Evolutionary conservation across 1,140 invertebrate genomes (phyloP).

Genomic region (Monomorium pharaonis): DNA sequence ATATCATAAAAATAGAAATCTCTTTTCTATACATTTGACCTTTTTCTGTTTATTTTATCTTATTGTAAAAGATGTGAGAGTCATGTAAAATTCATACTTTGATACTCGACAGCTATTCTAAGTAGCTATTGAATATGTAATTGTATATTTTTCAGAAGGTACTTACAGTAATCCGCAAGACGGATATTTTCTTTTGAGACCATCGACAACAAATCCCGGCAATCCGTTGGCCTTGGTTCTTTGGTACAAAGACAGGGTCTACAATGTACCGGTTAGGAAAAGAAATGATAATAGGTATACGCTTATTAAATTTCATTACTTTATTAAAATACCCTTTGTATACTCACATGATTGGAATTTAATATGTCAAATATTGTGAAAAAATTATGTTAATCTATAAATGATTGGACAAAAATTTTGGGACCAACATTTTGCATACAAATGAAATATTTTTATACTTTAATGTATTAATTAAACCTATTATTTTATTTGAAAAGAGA

Average conservation of each 20-base stretch:
- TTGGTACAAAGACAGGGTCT: constrained; percentile 82
- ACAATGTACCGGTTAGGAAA: constrained; percentile 82
- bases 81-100: not conserved
- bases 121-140: not conserved
- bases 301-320: not conserved
- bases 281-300: constrained; percentile 80
- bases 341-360: constrained; percentile 14
- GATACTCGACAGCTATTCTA: too few species aligned
- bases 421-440: constrained; percentile 10
- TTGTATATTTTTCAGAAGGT: constrained; percentile 66
- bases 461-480: not conserved
- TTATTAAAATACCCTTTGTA: constrained; percentile 17
- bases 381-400: not conserved
- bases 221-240: constrained; percentile 81
- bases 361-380: constrained; percentile 1
- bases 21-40: not conserved
- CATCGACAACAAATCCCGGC: constrained; percentile 79
- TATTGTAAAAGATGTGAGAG: not conserved
- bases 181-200: constrained; percentile 82
- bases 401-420: constrained; percentile 21
- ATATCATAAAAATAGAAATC: not conserved
- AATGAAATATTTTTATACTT: not conserved
- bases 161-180: constrained; percentile 77
- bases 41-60: not conserved
- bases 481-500: not conserved